phyloP scores from a whole-genome alignment of 2,888 invertebrate species.

The Hedychridium roseum region DNA sequence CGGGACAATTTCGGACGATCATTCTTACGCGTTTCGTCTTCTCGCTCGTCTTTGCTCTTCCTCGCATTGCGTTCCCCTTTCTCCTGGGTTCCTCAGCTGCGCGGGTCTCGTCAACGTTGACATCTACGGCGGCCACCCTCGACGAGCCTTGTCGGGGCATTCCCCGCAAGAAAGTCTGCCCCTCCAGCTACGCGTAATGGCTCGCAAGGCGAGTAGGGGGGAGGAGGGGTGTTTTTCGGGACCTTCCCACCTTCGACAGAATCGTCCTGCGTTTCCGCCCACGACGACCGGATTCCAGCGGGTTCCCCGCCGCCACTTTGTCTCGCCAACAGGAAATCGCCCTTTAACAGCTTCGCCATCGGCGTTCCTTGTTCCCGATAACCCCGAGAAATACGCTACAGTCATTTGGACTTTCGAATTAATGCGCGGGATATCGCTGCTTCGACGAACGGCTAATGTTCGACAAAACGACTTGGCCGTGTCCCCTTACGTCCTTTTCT shows the following conservation, averaged over 20 bases:
- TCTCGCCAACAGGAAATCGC: too few relatives aligned
- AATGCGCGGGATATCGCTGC: too few relatives aligned
- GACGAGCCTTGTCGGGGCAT: conserved; percentile 43
- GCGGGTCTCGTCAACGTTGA: conserved; percentile 59
- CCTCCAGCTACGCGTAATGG: conserved; percentile 46
- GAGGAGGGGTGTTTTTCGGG: conserved; percentile 5
- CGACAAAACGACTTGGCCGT: too few relatives aligned
- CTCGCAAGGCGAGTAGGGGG: conserved; percentile 10
- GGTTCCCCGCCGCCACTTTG: conserved; percentile 4
- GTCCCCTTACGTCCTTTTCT: too few relatives aligned
- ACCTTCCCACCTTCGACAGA: too few relatives aligned
- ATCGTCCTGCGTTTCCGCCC: conserved; percentile 40
- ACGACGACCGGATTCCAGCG: conserved; percentile 35
- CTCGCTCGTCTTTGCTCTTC: conserved; percentile 22
- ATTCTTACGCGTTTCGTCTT: conserved; percentile 19
- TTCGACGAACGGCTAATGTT: too few relatives aligned
- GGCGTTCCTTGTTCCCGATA: too few relatives aligned
- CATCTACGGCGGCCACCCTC: conserved; percentile 58
- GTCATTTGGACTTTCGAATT: too few relatives aligned
- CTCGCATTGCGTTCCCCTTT: conserved; percentile 24
- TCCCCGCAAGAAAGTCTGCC: conserved; percentile 39
- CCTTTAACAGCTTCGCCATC: too few relatives aligned
- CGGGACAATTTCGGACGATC: too few relatives aligned
- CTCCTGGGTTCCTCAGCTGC: conserved; percentile 58
- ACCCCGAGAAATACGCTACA: too few relatives aligned